Conservation (phyloP, 2,797 vertebrate species). For the Acestrorhynchus altus region DNA sequence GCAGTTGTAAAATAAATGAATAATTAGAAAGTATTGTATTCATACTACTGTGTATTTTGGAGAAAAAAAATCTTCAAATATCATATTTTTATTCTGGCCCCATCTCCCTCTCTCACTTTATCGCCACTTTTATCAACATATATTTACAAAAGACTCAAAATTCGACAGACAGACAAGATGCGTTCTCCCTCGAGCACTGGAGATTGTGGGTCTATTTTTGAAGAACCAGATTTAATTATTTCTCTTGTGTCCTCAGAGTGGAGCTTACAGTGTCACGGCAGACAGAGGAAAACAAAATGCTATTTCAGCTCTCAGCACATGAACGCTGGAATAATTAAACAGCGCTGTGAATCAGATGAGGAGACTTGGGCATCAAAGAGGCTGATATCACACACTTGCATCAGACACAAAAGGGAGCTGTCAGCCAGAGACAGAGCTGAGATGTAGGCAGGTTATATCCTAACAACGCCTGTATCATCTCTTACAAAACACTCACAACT, state of each 20-base stretch:
- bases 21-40: no score
- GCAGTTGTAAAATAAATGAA: no score
- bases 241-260: neutral
- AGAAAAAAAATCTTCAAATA: no score
- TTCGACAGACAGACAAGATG: neutral
- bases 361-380: conserved; percentile 27
- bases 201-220: neutral
- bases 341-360: neutral
- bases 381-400: conserved; percentile 10
- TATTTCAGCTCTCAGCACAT: neutral
- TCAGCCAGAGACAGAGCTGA: neutral
- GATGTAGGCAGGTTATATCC: conserved; percentile 7
- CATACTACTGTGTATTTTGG: no score
- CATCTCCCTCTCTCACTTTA: neutral
- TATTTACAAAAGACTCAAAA: conserved; percentile 9
- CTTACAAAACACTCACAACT: neutral
- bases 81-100: no score
- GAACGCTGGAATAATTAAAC: conserved; percentile 10
- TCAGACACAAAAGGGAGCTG: conserved; percentile 1
- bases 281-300: conserved; percentile 14
- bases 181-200: neutral
- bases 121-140: neutral
- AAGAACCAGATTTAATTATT: conserved; percentile 13
- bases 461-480: conserved; percentile 16
- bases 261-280: neutral